A percentile compares a stretch with the other conserved stretches of the same genome.
Evolutionary conservation across 2,888 invertebrate genomes (phyloP).

Genomic region (Formica aserva): DNA sequence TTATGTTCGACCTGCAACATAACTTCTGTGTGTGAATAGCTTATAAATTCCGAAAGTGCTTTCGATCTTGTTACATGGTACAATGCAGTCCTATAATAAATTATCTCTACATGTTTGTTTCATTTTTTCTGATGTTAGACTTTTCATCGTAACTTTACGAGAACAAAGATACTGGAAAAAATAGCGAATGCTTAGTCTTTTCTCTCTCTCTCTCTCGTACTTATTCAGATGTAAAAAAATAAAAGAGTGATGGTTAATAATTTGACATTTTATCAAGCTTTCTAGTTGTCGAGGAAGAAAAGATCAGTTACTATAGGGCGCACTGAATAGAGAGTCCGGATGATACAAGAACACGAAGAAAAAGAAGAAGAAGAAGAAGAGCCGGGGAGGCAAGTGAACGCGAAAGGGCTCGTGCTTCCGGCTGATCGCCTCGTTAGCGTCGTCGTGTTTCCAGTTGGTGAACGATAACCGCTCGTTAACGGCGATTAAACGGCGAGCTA

Average conservation of each 20-base stretch:
- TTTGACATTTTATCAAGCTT: background rate
- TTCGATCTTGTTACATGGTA: background rate
- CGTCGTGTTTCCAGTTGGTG: slow-evolving; percentile 81
- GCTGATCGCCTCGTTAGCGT: slow-evolving; percentile 81
- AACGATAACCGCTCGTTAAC: slow-evolving; percentile 84
- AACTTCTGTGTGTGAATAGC: background rate
- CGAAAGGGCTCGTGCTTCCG: slow-evolving; percentile 77
- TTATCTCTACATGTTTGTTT: background rate
- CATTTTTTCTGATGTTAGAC: background rate
- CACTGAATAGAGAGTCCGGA: slow-evolving; percentile 8
- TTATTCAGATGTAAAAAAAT: background rate
- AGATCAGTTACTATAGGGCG: slow-evolving; percentile 16
- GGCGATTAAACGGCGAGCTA: slow-evolving; percentile 83
- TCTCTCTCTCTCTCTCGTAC: background rate
- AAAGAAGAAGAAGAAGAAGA: slow-evolving; percentile 59
- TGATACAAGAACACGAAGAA: slow-evolving; percentile 27
- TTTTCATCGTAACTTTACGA: background rate
- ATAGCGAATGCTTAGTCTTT: background rate
- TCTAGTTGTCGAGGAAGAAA: slow-evolving; percentile 1
- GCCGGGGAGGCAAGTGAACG: slow-evolving; percentile 65
- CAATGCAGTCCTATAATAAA: background rate
- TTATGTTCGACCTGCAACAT: background rate
- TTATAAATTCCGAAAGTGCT: background rate
- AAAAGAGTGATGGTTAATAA: background rate
- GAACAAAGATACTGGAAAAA: background rate